A percentile compares a stretch with the other conserved stretches of the same genome.
phyloP scores from a whole-genome alignment of 2,113 vertebrate species.

The Thinocorus orbignyianus region DNA sequence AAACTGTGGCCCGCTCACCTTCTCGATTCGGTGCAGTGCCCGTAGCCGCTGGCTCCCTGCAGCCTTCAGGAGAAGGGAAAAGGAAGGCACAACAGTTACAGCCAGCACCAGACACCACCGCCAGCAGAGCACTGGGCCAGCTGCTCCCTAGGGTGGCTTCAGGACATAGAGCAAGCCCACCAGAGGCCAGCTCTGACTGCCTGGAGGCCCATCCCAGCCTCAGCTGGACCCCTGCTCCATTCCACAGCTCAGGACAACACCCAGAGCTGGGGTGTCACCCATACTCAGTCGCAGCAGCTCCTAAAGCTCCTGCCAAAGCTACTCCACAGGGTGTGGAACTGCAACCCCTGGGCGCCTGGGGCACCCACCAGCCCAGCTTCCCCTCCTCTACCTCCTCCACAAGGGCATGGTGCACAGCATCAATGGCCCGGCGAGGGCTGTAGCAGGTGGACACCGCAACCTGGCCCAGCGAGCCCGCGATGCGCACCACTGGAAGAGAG shows the following conservation, averaged over 20 bases:
- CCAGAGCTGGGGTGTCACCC: neutral
- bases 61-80: constrained; percentile 72
- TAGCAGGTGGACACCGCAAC: constrained; percentile 94
- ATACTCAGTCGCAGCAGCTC: fast-evolving
- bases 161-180: neutral
- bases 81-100: neutral
- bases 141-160: neutral
- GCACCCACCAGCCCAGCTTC: neutral
- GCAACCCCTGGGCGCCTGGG: fast-evolving
- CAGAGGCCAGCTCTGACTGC: neutral
- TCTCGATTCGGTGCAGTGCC: constrained; percentile 85
- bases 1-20: constrained; percentile 57
- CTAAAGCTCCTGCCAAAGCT: neutral
- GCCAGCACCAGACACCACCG: neutral
- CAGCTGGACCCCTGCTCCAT: neutral
- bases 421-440: constrained; percentile 91
- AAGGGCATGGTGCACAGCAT: constrained; percentile 82
- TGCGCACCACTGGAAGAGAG: constrained; percentile 85
- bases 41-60: constrained; percentile 80
- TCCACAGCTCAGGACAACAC: neutral
- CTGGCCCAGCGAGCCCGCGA: constrained; percentile 92
- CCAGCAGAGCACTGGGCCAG: fast-evolving
- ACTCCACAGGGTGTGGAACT: neutral
- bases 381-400: constrained; percentile 78
- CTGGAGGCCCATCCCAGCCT: neutral